Conservation (phyloP, 2,888 invertebrate genomes). For the Conops quadrifasciatus region DNA sequence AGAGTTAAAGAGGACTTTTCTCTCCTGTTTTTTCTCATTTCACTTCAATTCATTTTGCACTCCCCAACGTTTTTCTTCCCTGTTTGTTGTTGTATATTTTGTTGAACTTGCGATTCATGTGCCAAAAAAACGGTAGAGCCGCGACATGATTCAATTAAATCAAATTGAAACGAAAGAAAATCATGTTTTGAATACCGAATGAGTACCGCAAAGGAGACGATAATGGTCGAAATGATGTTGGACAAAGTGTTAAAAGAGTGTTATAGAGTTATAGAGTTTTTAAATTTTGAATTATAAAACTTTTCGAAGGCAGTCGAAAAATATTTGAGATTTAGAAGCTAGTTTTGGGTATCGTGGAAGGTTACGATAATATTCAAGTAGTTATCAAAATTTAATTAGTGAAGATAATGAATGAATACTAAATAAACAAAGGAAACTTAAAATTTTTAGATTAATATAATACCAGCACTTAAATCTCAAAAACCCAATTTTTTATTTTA, state of each 20-base stretch:
- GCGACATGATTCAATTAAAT: constrained; percentile 63
- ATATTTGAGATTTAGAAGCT: background rate
- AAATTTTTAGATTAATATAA: too few relatives aligned
- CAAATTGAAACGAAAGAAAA: constrained; percentile 59
- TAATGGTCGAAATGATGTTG: background rate
- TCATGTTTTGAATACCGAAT: constrained; percentile 55
- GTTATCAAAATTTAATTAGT: too few relatives aligned
- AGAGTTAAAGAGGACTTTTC: constrained; percentile 10
- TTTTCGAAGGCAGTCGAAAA: background rate
- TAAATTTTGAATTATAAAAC: background rate
- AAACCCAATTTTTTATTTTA: too few relatives aligned
- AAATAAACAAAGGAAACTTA: too few relatives aligned
- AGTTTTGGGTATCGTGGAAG: background rate
- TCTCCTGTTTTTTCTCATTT: background rate
- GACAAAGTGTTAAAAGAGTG: constrained; percentile 11
- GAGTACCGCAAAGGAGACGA: background rate
- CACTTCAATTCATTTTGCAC: background rate
- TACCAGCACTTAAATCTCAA: too few relatives aligned
- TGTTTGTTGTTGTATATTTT: background rate
- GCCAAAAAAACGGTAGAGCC: constrained; percentile 14
- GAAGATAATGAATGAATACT: too few relatives aligned
- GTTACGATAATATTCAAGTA: too few relatives aligned
- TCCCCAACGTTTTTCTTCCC: background rate
- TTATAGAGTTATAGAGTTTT: background rate
- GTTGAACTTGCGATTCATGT: constrained; percentile 19